Base-by-base conservation (phyloP, 2,113 vertebrate genomes). In the Phylloscopus trochiloides region DNA sequence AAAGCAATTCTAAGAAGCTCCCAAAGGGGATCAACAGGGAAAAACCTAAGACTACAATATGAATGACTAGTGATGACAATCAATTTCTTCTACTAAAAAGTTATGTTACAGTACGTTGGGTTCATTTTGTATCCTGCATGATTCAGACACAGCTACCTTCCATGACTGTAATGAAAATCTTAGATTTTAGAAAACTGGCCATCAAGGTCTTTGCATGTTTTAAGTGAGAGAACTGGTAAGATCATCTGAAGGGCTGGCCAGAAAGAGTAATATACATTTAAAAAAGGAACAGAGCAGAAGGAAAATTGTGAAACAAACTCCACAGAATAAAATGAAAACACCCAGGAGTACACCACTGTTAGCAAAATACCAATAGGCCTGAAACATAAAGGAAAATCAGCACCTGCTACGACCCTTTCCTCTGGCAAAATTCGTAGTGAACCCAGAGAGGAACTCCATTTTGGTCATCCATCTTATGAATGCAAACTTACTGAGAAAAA, bases 1-100 rank as follows among this genome's bases (percentile, higher is more conserved):
- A 91, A 88, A 89, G 19, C 14, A 66, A 54, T 87, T 94, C 59
- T 77, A 70, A 77, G 34, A 57, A 34, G 15, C 55, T 87, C 25
- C 32, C 38, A 70, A 50, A 62, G 47, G 14, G 16, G 17, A 89
- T 52, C 24, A 83, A 18, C 18, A 48, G 28, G 28, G 31, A 70
- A 82, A 86, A 84, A 62, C 2, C 8, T 38, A 42, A 74, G 28
- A 61, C 0, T 1, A 3, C 57, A 6, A 48, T 77, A 58, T 42
- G 29, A 87, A 58, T 24, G 12, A n/a, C 29, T 54, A 47, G 29
- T 59, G 51, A 71, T 67, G 26, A 85, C 29, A 74, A n/a, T 68
- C 12, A 20, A 32, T 45, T 43, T 83, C 14, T 83, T 65, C 14
- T 45, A 17, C n/a, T 57, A 55, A n/a, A 71, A 63, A 19, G 34